These are phyloP conservation scores for Sebastes goodei DNA, from an alignment of 2,797 vertebrate species.

Conservation along the genomic window DNA sequence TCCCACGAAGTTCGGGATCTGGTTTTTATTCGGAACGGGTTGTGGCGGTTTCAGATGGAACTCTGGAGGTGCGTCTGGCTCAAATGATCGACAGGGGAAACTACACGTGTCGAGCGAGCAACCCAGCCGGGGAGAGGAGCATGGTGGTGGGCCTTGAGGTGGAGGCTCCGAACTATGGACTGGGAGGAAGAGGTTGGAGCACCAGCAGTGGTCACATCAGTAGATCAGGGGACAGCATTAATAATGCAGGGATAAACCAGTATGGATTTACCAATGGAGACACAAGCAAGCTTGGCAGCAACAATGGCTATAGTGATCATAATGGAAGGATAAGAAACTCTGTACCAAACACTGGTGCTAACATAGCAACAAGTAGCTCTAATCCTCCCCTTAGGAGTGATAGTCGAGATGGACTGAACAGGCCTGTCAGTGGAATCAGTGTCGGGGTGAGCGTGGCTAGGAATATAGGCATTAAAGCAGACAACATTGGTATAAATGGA, in stretches of 20 bases:
- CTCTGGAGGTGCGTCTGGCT: slow-evolving; percentile 84
- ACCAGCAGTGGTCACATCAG: not conserved
- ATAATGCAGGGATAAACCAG: slow-evolving; percentile 22
- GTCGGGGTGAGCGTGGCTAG: slow-evolving; percentile 12
- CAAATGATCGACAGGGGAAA: slow-evolving; percentile 90
- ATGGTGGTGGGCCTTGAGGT: slow-evolving; percentile 85
- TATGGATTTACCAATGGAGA: slow-evolving; percentile 26
- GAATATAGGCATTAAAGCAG: slow-evolving; percentile 45
- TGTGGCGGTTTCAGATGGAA: slow-evolving; percentile 81
- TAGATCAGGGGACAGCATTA: slow-evolving; percentile 8
- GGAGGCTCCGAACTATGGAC: slow-evolving; percentile 71
- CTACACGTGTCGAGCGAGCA: slow-evolving; percentile 89
- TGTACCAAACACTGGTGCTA: slow-evolving; percentile 30
- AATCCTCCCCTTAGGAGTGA: slow-evolving; percentile 47
- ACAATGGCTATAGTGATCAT: slow-evolving; percentile 11
- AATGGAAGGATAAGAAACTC: slow-evolving; percentile 29
- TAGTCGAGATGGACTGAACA: slow-evolving; percentile 39
- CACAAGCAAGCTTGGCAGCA: slow-evolving; percentile 26
- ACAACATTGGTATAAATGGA: slow-evolving; percentile 32
- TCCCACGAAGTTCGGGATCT: slow-evolving; percentile 76
- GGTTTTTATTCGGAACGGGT: slow-evolving; percentile 62
- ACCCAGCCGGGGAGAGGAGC: slow-evolving; percentile 83
- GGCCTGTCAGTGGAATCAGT: slow-evolving; percentile 30
- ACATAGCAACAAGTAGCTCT: slow-evolving; percentile 32
- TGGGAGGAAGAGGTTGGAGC: slow-evolving; percentile 48